Percentiles rank a stretch among this genome's conserved stretches.
Evolutionary conservation across 2,113 vertebrate genomes (phyloP).

Genomic region (Tetrax tetrax): DNA sequence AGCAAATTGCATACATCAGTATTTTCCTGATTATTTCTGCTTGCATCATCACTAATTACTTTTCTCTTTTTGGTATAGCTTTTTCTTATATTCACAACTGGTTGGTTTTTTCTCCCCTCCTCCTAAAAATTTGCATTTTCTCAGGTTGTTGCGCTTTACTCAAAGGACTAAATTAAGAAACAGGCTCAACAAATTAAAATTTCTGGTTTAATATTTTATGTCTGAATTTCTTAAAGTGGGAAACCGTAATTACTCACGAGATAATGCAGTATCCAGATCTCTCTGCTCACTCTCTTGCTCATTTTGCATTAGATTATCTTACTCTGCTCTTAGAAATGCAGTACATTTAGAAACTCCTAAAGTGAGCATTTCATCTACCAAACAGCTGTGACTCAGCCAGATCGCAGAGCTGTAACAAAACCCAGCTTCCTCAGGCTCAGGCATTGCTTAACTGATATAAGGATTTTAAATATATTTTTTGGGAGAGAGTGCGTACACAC

Average conservation of each 20-base stretch:
- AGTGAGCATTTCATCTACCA: neutral
- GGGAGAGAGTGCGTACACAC: neutral
- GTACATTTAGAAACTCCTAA: neutral
- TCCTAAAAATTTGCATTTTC: neutral
- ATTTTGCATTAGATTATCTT: neutral
- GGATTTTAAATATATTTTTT: neutral
- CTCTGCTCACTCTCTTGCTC: neutral
- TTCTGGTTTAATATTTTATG: neutral
- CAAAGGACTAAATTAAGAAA: neutral
- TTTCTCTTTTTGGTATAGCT: neutral
- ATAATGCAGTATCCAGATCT: neutral
- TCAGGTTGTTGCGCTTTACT: neutral
- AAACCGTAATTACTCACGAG: neutral
- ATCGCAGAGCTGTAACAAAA: neutral
- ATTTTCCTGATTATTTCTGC: neutral
- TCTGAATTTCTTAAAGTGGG: neutral
- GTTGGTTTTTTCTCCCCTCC: too few species aligned
- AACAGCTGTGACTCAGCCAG: conserved; percentile 1
- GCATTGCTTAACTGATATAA: fast-evolving
- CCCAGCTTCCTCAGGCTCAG: neutral
- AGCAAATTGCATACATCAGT: neutral
- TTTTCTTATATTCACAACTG: neutral
- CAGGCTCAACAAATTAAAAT: neutral
- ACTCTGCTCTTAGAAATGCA: neutral
- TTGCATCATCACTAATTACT: neutral